Evolutionary conservation across 2,797 vertebrate species (phyloP).

Genomic region (Garrulus glandarius): DNA sequence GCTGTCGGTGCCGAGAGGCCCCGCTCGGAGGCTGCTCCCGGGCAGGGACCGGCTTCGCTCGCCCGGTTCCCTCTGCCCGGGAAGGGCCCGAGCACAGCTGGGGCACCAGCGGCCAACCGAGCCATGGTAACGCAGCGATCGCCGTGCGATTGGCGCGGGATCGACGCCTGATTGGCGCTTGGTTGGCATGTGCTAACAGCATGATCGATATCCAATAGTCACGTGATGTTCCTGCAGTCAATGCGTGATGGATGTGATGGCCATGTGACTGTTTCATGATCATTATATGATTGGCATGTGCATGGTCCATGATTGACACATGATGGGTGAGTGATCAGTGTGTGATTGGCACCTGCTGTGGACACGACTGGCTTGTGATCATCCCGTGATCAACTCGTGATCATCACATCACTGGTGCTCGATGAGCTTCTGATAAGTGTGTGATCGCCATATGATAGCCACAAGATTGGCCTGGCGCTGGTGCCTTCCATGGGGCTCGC

Average conservation of each 20-base stretch:
- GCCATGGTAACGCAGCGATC: not conserved
- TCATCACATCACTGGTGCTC: accelerated
- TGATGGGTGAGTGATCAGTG: accelerated
- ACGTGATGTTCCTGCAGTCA: accelerated
- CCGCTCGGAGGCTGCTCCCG: not conserved
- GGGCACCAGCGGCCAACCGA: accelerated
- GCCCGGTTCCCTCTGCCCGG: not conserved
- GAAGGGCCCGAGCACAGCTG: not conserved
- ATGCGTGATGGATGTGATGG: accelerated
- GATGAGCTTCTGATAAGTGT: not conserved
- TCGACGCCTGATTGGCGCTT: accelerated
- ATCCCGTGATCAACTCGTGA: accelerated
- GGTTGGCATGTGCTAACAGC: accelerated
- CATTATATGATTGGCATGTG: accelerated
- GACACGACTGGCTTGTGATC: accelerated
- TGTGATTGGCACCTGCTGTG: not conserved
- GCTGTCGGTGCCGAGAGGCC: not conserved
- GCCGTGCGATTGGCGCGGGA: accelerated
- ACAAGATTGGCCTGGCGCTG: not conserved
- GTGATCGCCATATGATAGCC: accelerated
- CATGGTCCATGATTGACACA: accelerated
- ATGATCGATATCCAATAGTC: accelerated
- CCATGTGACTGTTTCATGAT: accelerated
- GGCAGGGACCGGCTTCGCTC: not conserved
- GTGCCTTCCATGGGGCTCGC: accelerated